Conservation (phyloP, 2,113 vertebrate species). For the Stigmatopora argus region DNA sequence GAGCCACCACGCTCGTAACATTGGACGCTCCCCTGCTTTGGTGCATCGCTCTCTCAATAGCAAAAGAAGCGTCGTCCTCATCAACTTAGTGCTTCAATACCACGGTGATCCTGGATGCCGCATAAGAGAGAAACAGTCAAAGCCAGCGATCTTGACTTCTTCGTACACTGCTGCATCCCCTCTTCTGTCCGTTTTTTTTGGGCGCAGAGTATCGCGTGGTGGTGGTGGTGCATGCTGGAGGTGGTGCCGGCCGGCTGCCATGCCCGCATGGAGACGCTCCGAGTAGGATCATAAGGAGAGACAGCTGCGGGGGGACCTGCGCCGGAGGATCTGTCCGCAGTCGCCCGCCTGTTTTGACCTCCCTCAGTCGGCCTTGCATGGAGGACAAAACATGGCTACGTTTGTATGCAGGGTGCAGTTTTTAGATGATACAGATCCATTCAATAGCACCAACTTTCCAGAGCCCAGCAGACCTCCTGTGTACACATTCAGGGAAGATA, state of each 20-base stretch:
- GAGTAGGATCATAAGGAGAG: not conserved
- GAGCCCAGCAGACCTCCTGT: constrained; percentile 89
- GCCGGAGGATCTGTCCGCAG: constrained; percentile 40
- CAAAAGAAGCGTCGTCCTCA: constrained; percentile 59
- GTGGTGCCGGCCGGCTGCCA: not conserved
- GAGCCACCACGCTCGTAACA: constrained; percentile 41
- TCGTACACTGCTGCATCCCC: constrained; percentile 14
- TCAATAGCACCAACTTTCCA: constrained; percentile 96
- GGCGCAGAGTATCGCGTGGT: constrained; percentile 20
- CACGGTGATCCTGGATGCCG: constrained; percentile 28
- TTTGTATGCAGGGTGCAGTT: constrained; percentile 91
- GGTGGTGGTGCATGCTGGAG: not conserved
- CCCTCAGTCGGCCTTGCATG: constrained; percentile 69
- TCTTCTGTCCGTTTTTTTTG: constrained; percentile 25
- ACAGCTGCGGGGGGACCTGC: constrained; percentile 14
- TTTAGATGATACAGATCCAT: constrained; percentile 95
- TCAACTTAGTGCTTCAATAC: constrained; percentile 68
- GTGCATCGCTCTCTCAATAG: constrained; percentile 51
- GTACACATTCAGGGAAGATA: constrained; percentile 90
- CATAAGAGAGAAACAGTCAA: not conserved
- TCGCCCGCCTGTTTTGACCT: constrained; percentile 46
- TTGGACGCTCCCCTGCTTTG: constrained; percentile 33
- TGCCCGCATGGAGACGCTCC: constrained; percentile 9
- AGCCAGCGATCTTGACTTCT: constrained; percentile 15
- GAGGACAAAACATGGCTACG: constrained; percentile 83